Evolutionary conservation across 2,113 vertebrate species (phyloP).

Genomic region (Lophura nycthemera): DNA sequence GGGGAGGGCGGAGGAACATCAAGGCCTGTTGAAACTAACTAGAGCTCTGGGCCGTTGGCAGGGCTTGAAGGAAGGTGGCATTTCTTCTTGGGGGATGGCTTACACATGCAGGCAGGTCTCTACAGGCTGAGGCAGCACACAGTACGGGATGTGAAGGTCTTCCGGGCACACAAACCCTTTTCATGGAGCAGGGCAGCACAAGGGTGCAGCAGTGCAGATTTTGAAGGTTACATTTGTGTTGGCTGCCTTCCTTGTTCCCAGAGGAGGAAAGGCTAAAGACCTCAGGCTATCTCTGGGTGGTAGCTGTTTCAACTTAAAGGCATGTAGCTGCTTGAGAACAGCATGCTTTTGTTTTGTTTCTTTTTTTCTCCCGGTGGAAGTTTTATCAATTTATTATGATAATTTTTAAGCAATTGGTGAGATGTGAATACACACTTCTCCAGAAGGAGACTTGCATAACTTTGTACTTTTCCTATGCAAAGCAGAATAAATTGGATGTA

Average conservation of each 20-base stretch:
- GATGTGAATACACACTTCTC: not conserved
- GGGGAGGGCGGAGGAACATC: conserved; percentile 17
- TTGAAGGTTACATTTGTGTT: conserved; percentile 50
- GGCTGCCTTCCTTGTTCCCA: conserved; percentile 37
- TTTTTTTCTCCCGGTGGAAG: conserved; percentile 21
- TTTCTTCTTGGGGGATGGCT: not conserved
- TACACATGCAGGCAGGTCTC: not conserved
- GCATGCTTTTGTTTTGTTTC: conserved; percentile 50
- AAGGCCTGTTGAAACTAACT: not conserved
- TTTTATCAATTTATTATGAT: conserved; percentile 60
- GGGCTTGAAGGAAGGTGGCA: not conserved
- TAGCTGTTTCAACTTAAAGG: conserved; percentile 64
- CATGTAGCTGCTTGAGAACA: conserved; percentile 47
- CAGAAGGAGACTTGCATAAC: conserved; percentile 54
- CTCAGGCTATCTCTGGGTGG: conserved; percentile 57
- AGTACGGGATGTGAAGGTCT: not conserved
- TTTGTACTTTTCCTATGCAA: conserved; percentile 51
- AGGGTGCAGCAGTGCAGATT: not conserved
- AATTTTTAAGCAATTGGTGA: conserved; percentile 61
- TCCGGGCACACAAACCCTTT: conserved; percentile 28
- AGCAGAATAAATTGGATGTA: conserved; percentile 20
- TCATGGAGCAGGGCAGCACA: not conserved
- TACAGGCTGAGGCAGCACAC: not conserved
- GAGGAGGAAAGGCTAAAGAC: conserved; percentile 49
- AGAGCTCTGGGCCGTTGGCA: not conserved